These are phyloP conservation scores for Myxocyprinus asiaticus DNA, from an alignment of 2,113 vertebrate species.

Conservation along the genomic window DNA sequence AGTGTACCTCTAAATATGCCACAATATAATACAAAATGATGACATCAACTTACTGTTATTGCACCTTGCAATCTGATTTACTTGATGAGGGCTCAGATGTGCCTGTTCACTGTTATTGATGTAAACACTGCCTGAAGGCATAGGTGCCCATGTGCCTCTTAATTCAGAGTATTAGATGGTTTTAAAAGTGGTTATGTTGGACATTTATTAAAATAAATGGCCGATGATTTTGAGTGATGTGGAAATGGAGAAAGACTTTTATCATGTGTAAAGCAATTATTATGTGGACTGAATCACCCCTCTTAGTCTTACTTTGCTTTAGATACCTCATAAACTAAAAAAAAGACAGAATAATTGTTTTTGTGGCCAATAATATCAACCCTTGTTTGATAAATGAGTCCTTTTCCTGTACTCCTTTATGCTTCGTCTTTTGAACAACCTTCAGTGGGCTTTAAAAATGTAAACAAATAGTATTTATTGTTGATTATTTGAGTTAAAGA, in stretches of 20 bases:
- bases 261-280: neutral
- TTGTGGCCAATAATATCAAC: conserved; percentile 19
- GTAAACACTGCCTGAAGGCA: conserved; percentile 8
- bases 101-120: conserved; percentile 9
- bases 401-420: neutral
- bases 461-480: too few relatives aligned
- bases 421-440: neutral
- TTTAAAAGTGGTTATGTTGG: conserved; percentile 16
- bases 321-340: neutral
- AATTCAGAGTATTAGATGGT: conserved; percentile 1
- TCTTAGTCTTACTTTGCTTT: conserved; percentile 8
- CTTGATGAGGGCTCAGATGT: conserved; percentile 15
- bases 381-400: too few relatives aligned
- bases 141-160: neutral
- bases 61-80: neutral
- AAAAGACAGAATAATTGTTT: neutral
- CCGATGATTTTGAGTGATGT: neutral
- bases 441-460: too few relatives aligned
- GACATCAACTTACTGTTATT: neutral
- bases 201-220: conserved; percentile 26
- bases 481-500: too few relatives aligned
- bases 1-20: neutral
- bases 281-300: conserved; percentile 42
- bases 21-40: neutral
- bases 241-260: too few relatives aligned